Evolutionary conservation across 2,888 invertebrate genomes (phyloP).

Genomic region (Abrostola tripartita): DNA sequence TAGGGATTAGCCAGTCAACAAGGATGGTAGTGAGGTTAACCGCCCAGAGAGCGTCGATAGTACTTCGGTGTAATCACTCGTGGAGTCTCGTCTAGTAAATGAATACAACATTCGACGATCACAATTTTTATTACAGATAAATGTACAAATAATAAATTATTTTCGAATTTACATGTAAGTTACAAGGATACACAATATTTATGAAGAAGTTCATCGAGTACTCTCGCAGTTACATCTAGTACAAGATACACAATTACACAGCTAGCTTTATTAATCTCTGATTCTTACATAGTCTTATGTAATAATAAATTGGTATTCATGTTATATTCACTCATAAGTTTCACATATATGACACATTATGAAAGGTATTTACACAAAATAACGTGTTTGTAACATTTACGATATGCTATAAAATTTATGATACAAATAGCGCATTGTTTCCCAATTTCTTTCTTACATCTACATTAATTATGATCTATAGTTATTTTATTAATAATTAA

Average conservation of each 20-base stretch:
- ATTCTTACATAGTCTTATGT: constrained; percentile 29
- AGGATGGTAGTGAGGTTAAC: too few relatives aligned
- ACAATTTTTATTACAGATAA: constrained; percentile 59
- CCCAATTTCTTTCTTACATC: constrained; percentile 76
- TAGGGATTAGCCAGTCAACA: too few relatives aligned
- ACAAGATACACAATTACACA: constrained; percentile 41
- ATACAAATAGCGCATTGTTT: constrained; percentile 87
- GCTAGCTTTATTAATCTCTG: constrained; percentile 41
- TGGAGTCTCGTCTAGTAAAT: constrained; percentile 1
- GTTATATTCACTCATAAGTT: constrained; percentile 39
- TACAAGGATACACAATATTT: constrained; percentile 35
- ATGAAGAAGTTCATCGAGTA: constrained; percentile 36
- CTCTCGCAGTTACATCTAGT: constrained; percentile 38
- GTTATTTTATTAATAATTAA: constrained; percentile 23
- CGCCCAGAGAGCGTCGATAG: too few relatives aligned
- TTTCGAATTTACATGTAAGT: constrained; percentile 39
- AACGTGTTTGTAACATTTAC: constrained; percentile 61
- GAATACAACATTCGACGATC: constrained; percentile 49
- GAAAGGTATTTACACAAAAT: constrained; percentile 48
- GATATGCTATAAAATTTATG: constrained; percentile 79
- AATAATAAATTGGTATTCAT: constrained; percentile 39
- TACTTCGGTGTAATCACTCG: too few relatives aligned
- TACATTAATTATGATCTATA: constrained; percentile 49
- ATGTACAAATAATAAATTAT: constrained; percentile 57
- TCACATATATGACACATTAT: constrained; percentile 43